phyloP scores from a whole-genome alignment of 2,797 vertebrate genomes.

The Heliangelus exortis region DNA sequence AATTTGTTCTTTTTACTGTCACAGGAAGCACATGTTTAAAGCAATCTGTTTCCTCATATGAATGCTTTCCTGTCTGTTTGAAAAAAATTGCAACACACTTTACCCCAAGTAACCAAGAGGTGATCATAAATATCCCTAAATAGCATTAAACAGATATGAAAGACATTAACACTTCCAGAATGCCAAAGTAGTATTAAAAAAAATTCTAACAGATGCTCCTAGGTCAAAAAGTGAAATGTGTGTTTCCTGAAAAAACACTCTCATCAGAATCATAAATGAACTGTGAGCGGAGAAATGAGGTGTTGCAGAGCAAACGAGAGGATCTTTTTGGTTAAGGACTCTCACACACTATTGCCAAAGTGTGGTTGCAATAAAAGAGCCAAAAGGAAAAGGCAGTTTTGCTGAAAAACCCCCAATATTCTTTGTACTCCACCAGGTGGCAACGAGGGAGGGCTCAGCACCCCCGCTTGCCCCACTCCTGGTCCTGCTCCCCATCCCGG shows the following conservation, averaged over 20 bases:
- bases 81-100: constrained; percentile 80
- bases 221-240: constrained; percentile 82
- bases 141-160: constrained; percentile 82
- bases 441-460: neutral
- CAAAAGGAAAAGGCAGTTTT: constrained; percentile 19
- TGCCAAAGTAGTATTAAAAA: constrained; percentile 78
- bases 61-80: constrained; percentile 80
- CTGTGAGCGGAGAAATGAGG: constrained; percentile 73
- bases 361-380: constrained; percentile 31
- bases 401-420: constrained; percentile 24
- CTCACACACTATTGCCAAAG: constrained; percentile 3
- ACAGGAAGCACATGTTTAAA: constrained; percentile 82
- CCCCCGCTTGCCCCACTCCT: no score
- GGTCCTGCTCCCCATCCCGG: no score
- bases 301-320: constrained; percentile 65
- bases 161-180: constrained; percentile 82
- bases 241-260: constrained; percentile 79
- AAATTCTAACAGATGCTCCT: constrained; percentile 81
- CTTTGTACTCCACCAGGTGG: constrained; percentile 74
- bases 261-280: constrained; percentile 81
- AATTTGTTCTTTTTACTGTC: constrained; percentile 83
- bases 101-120: constrained; percentile 81
- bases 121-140: constrained; percentile 86
- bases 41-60: constrained; percentile 84
- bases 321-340: constrained; percentile 58